These are phyloP conservation scores for Lysiphlebus fabarum DNA, from an alignment of 1,140 invertebrate species.

Conservation along the genomic window DNA sequence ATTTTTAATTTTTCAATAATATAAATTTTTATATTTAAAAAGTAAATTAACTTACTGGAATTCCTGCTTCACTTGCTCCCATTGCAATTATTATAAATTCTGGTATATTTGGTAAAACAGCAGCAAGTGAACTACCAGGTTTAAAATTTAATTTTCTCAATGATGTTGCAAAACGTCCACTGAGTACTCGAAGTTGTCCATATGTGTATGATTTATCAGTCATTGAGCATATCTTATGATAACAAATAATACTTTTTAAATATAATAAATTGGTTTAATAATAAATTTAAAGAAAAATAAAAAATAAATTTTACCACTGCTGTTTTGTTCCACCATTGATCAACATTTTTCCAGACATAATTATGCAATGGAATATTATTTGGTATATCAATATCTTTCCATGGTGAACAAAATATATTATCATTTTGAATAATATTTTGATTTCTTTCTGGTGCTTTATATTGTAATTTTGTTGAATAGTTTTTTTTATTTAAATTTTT, in stretches of 20 bases:
- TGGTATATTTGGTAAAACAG: constrained; percentile 70
- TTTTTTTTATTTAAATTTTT: no score
- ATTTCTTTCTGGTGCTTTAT: no score
- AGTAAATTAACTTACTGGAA: constrained; percentile 58
- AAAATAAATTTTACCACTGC: constrained; percentile 12
- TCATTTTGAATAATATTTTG: no score
- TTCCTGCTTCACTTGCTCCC: constrained; percentile 66
- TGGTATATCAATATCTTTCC: no score
- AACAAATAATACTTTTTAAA: constrained; percentile 20
- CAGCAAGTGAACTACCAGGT: constrained; percentile 64
- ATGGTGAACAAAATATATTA: no score
- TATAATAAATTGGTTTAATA: no score
- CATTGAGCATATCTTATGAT: constrained; percentile 60
- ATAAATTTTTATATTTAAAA: no score
- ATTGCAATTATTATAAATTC: constrained; percentile 66
- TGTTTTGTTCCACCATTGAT: constrained; percentile 24
- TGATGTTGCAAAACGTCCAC: constrained; percentile 62
- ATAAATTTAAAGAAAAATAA: no score
- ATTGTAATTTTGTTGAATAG: no score
- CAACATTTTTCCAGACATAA: constrained; percentile 19
- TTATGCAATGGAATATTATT: constrained; percentile 11
- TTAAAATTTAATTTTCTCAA: constrained; percentile 62
- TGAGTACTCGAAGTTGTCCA: constrained; percentile 59
- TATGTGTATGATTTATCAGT: constrained; percentile 69
- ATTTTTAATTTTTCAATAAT: no score